phyloP scores from a whole-genome alignment of 2,888 invertebrate species.

The Nymphalis polychloros region DNA sequence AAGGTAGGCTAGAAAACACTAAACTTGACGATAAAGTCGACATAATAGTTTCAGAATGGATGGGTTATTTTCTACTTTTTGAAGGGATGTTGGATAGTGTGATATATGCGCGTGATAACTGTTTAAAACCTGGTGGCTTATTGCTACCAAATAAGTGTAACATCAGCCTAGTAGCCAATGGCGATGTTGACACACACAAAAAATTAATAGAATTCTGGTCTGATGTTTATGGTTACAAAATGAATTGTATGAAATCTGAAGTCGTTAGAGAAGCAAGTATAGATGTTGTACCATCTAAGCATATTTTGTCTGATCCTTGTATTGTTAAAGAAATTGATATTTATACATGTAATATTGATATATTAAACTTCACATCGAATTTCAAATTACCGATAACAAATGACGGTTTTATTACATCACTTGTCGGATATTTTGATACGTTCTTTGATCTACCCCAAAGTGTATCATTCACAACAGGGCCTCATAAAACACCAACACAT shows the following conservation, averaged over 20 bases:
- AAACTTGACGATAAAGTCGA: slow-evolving; percentile 91
- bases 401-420: slow-evolving; percentile 87
- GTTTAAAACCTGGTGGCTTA: slow-evolving; percentile 87
- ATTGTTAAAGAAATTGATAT: slow-evolving; percentile 88
- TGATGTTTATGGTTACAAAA: slow-evolving; percentile 95
- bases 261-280: slow-evolving; percentile 88
- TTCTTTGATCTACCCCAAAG: slow-evolving; percentile 87
- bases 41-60: slow-evolving; percentile 98
- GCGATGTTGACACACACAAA: slow-evolving; percentile 87
- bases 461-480: slow-evolving; percentile 90
- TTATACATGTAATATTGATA: slow-evolving; percentile 85
- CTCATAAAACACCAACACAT: slow-evolving; percentile 88
- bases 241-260: slow-evolving; percentile 94
- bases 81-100: slow-evolving; percentile 98
- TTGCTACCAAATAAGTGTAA: slow-evolving; percentile 93
- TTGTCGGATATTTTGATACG: slow-evolving; percentile 96
- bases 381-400: slow-evolving; percentile 85
- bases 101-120: slow-evolving; percentile 92
- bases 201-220: slow-evolving; percentile 93
- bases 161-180: slow-evolving; percentile 90
- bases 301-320: slow-evolving; percentile 85
- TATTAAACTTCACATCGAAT: slow-evolving; percentile 86
- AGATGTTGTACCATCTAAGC: slow-evolving; percentile 75
- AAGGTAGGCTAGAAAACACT: slow-evolving; percentile 93
- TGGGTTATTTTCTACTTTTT: slow-evolving; percentile 98